These are phyloP conservation scores for Plutomurus gul DNA, from an alignment of 1,140 invertebrate species.

Conservation along the genomic window DNA sequence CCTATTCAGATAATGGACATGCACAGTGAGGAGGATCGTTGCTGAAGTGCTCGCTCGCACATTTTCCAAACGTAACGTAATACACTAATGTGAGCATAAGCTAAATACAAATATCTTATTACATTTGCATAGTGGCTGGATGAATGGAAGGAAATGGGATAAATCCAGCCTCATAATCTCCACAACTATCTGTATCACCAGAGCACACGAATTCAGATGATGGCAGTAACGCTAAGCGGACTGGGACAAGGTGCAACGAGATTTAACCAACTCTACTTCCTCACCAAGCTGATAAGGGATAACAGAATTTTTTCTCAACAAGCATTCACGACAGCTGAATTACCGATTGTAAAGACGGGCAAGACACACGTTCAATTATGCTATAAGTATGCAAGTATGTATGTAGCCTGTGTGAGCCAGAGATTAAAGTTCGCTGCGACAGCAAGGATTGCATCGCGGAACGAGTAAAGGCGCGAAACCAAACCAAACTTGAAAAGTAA, in stretches of 20 bases:
- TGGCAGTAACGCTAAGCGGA: slow-evolving; percentile 1
- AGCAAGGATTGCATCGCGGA: too few relatives aligned
- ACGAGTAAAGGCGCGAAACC: too few relatives aligned
- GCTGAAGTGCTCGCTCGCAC: too few relatives aligned
- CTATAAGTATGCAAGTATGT: too few relatives aligned
- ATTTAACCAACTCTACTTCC: slow-evolving; percentile 14
- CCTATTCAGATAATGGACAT: too few relatives aligned
- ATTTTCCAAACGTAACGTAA: too few relatives aligned
- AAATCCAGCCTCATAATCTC: neutral
- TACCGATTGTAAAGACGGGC: neutral
- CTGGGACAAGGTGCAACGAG: neutral
- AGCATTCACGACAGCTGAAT: slow-evolving; percentile 20
- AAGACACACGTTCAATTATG: too few relatives aligned
- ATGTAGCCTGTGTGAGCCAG: too few relatives aligned
- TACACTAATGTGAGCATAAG: neutral
- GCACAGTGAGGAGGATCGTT: too few relatives aligned
- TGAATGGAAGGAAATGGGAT: slow-evolving; percentile 3
- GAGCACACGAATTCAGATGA: neutral
- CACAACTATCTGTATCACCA: neutral
- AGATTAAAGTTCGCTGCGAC: too few relatives aligned
- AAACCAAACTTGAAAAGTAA: too few relatives aligned
- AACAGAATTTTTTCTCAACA: neutral
- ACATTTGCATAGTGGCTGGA: neutral
- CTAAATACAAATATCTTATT: neutral
- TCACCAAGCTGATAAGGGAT: neutral